Evolutionary conservation across 2,113 vertebrate genomes (phyloP).

Genomic region (Capreolus pygargus): DNA sequence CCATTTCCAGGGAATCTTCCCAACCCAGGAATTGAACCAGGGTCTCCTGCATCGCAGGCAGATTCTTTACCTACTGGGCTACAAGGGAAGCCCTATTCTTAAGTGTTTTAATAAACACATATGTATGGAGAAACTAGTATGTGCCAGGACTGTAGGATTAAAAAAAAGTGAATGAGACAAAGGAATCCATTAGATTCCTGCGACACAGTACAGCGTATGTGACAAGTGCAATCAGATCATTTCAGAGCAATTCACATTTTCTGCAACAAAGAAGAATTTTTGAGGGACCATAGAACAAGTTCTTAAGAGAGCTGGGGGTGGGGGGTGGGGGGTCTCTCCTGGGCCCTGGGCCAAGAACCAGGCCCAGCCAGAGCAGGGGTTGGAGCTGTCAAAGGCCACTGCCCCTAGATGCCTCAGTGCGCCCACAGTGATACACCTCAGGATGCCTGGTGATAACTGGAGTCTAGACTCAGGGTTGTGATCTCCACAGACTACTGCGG

Average conservation of each 20-base stretch:
- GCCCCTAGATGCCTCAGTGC: neutral
- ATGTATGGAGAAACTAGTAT: neutral
- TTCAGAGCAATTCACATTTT: neutral
- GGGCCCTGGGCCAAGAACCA: neutral
- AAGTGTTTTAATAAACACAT: neutral
- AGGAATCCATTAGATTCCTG: neutral
- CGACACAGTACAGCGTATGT: too few relatives aligned
- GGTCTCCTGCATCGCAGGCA: neutral
- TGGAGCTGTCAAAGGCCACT: neutral
- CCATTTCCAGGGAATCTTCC: neutral
- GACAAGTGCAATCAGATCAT: neutral
- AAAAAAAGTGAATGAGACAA: neutral
- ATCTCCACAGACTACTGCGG: neutral
- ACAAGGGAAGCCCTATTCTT: neutral
- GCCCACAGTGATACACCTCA: neutral
- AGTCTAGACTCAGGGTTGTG: neutral
- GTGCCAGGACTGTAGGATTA: neutral
- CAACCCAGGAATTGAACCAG: neutral
- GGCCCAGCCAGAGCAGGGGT: neutral
- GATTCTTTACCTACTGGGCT: neutral
- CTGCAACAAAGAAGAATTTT: neutral
- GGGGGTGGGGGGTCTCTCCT: neutral
- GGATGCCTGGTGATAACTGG: neutral
- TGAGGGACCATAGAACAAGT: neutral
- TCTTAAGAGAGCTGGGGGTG: neutral